A percentile compares a stretch with the other conserved stretches of the same genome.
Conservation (phyloP, 2,113 vertebrate genomes). For the Trachemys scripta region DNA sequence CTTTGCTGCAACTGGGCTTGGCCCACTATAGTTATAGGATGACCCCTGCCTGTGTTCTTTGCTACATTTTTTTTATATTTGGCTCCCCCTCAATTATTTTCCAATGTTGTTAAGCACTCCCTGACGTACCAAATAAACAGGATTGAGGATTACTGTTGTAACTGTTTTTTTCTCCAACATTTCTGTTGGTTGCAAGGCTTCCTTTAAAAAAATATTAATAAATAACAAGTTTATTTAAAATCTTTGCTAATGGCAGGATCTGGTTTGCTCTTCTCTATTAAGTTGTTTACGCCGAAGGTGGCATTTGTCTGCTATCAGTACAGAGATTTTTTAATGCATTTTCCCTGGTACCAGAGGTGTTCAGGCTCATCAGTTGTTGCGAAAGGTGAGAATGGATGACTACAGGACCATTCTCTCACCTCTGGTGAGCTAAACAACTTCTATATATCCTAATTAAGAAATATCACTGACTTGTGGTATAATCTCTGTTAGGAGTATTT, state of each 20-base stretch:
- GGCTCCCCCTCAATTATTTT: neutral
- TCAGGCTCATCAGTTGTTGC: neutral
- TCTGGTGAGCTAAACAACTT: neutral
- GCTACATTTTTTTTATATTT: neutral
- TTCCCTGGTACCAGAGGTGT: neutral
- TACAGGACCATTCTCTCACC: neutral
- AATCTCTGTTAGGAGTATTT: neutral
- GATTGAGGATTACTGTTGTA: neutral
- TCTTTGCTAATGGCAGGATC: neutral
- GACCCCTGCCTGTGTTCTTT: neutral
- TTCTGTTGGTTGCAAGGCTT: neutral
- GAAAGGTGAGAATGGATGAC: neutral
- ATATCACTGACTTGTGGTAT: neutral
- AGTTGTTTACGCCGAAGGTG: neutral
- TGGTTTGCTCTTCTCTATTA: neutral
- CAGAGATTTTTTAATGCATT: neutral
- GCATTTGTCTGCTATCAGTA: neutral
- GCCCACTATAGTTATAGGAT: neutral
- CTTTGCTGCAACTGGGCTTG: neutral
- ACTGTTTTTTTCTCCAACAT: neutral
- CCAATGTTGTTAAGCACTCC: neutral
- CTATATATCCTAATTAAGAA: neutral
- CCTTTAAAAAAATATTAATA: neutral
- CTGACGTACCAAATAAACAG: neutral
- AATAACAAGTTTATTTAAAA: neutral